These are phyloP conservation scores for Mimas tiliae DNA, from an alignment of 2,888 invertebrate species.

Conservation along the genomic window DNA sequence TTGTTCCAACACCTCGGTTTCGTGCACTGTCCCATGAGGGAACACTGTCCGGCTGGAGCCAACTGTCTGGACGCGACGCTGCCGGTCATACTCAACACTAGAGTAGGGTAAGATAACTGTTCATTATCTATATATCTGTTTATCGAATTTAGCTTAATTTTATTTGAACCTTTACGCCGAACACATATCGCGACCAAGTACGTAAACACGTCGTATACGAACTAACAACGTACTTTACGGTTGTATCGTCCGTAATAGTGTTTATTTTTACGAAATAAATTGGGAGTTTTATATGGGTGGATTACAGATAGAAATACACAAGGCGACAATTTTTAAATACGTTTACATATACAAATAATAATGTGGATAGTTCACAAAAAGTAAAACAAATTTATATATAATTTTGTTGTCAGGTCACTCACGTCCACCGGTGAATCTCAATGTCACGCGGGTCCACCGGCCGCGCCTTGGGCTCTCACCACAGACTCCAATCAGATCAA, in stretches of 20 bases:
- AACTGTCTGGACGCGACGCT: slow-evolving; percentile 77
- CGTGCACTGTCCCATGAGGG: slow-evolving; percentile 96
- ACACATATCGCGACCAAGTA: too few relatives aligned
- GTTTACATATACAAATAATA: too few relatives aligned
- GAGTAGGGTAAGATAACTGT: slow-evolving; percentile 66
- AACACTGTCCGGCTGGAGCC: slow-evolving; percentile 96
- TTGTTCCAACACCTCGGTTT: slow-evolving; percentile 97
- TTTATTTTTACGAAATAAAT: too few relatives aligned
- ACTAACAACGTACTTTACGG: too few relatives aligned
- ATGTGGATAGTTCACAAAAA: too few relatives aligned
- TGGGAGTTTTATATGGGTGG: too few relatives aligned
- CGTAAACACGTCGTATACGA: too few relatives aligned
- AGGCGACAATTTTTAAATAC: too few relatives aligned
- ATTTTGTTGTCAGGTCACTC: slow-evolving; percentile 54
- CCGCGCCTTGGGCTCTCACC: slow-evolving; percentile 79
- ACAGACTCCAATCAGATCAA: slow-evolving; percentile 87
- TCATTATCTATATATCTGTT: slow-evolving; percentile 30
- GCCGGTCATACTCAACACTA: slow-evolving; percentile 74
- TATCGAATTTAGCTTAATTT: too few relatives aligned
- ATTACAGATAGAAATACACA: too few relatives aligned
- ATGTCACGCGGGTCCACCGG: slow-evolving; percentile 73
- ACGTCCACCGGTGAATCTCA: slow-evolving; percentile 75
- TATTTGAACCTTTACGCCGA: too few relatives aligned
- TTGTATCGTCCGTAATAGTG: too few relatives aligned
- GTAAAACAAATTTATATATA: neutral